Percentiles rank a stretch among this genome's conserved stretches.
These are phyloP conservation scores for Myodes glareolus DNA, from an alignment of 2,113 vertebrate genomes.

Conservation along the genomic window DNA sequence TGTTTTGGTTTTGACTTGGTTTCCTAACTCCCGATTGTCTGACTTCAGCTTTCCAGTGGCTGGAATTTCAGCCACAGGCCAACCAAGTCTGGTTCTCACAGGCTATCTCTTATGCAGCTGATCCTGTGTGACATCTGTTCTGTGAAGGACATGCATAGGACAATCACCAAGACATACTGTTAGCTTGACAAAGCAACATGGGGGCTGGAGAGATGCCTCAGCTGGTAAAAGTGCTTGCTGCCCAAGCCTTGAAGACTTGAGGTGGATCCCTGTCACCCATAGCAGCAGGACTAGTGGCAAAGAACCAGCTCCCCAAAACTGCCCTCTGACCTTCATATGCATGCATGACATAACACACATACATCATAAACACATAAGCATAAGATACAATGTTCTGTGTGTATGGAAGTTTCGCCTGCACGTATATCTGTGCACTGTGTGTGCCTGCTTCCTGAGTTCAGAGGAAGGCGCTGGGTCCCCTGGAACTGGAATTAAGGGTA, in stretches of 20 bases:
- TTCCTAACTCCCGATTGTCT: background rate
- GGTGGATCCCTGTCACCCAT: background rate
- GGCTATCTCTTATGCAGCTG: background rate
- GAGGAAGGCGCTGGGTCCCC: background rate
- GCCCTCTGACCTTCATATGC: background rate
- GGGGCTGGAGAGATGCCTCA: background rate
- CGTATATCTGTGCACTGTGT: background rate
- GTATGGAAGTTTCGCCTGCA: background rate
- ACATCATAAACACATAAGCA: background rate
- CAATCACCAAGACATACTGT: background rate
- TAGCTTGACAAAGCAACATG: background rate
- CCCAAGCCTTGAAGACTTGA: background rate
- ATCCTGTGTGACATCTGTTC: background rate
- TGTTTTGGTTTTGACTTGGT: background rate
- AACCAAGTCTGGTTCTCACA: background rate
- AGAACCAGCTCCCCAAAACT: background rate
- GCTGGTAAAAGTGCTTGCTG: background rate
- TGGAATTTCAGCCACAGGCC: background rate
- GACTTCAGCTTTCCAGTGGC: background rate
- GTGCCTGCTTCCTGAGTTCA: background rate
- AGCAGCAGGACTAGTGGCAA: background rate
- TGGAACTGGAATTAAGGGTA: background rate
- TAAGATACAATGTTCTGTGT: background rate
- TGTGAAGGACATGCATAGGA: background rate
- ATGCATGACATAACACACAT: background rate